Evolutionary conservation across 2,113 vertebrate genomes (phyloP), one percentile per base, ranked within the genome.

Genomic region (Gopherus flavomarginatus): DNA sequence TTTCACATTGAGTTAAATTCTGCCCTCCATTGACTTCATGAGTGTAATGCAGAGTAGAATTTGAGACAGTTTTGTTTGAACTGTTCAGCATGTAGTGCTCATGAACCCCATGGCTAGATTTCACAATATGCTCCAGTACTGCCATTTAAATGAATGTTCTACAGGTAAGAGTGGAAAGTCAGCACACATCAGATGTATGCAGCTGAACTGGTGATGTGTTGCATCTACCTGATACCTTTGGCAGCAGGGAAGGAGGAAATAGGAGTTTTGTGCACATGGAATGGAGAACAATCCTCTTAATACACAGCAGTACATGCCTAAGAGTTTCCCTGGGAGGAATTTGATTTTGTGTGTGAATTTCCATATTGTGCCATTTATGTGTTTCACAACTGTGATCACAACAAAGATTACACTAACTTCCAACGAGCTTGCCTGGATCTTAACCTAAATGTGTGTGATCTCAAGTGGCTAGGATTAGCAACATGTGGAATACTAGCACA

Each of bases 1-100:
- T 59, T 59, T 27, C 57, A 29, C 57, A 59, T 29, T 12, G 57
- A 59, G 29, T 59, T 13, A 59, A 59, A 29, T 29, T 59, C 57
- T 59, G 57, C 57, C 57, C 5, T 52, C 52, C 52, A 52, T 57
- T 80, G 38, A 8, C 22, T 47, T 88, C 79, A 65, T 5, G 1
- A 77, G 21, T 26, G 24, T 57, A 77, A 91, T 0, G 62, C 6
- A 35, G 79, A 83, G 53, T 29, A 78, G 75, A 94, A 26, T 5
- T 7, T 54, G 35, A 42, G 49, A 31, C 57, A 62, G 3, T 1
- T 31, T 42, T 38, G 0, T 1, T 35, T 83, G 10, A 57, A 29
- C 0, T 0, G 1, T 27, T 53, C 0, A 0, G 5, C 8, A 1
- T 22, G 27, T 26, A 10, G 38, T 62, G 87, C 75, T 53, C 24